These are phyloP conservation scores for Eupithecia abbreviata DNA, from an alignment of 2,888 invertebrate genomes.

Conservation along the genomic window DNA sequence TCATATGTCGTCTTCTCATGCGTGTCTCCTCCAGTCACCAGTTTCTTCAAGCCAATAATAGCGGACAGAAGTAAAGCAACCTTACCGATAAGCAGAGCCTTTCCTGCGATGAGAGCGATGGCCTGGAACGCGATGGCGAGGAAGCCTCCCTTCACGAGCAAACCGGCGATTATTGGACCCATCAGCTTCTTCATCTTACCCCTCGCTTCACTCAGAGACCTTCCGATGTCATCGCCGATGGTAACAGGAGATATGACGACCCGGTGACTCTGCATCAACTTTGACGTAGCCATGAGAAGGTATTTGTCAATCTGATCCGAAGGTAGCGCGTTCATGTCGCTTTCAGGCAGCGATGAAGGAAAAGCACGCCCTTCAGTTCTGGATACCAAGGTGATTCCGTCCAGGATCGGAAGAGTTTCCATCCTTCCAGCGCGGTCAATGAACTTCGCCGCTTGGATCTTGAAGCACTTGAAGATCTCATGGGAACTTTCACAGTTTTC, in stretches of 20 bases:
- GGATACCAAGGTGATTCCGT: constrained; percentile 85
- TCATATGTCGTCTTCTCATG: constrained; percentile 93
- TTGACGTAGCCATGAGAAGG: constrained; percentile 81
- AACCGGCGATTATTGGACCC: constrained; percentile 86
- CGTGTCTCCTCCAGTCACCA: constrained; percentile 86
- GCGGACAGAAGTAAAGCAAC: constrained; percentile 91
- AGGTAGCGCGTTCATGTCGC: constrained; percentile 84
- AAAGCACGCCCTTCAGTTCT: constrained; percentile 75
- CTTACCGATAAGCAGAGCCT: constrained; percentile 92
- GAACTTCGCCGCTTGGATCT: constrained; percentile 87
- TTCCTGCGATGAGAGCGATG: constrained; percentile 90
- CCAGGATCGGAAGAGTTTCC: constrained; percentile 84
- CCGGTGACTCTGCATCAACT: constrained; percentile 85
- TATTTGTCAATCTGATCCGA: constrained; percentile 85
- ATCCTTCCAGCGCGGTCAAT: constrained; percentile 86
- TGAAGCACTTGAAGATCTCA: constrained; percentile 88
- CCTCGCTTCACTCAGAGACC: constrained; percentile 82
- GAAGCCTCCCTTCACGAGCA: constrained; percentile 88
- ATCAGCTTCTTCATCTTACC: constrained; percentile 86
- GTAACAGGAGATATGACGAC: constrained; percentile 79
- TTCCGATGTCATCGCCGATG: constrained; percentile 73
- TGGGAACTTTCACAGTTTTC: constrained; percentile 86
- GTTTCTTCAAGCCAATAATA: constrained; percentile 91
- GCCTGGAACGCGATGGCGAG: constrained; percentile 89
- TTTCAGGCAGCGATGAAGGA: constrained; percentile 80